A percentile compares a stretch with the other conserved stretches of the same genome.
phyloP scores from a whole-genome alignment of 2,888 invertebrate species.

The Catocala nupta region DNA sequence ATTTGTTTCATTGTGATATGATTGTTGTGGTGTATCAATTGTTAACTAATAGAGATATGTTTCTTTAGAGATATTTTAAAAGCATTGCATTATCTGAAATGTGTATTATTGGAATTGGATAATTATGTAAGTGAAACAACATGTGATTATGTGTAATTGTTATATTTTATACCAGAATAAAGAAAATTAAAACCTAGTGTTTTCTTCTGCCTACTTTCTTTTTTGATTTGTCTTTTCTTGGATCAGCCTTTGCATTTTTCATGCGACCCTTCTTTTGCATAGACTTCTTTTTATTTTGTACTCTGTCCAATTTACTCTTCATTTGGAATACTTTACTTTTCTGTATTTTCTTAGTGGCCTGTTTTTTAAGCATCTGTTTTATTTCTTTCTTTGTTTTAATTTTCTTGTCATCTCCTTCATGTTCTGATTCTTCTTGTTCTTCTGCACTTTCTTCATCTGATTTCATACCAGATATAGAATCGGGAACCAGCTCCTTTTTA shows the following conservation, averaged over 20 bases:
- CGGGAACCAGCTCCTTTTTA: constrained; percentile 52
- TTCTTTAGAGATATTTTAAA: no score
- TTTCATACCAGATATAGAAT: constrained; percentile 75
- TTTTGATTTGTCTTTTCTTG: constrained; percentile 77
- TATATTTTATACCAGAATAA: constrained; percentile 26
- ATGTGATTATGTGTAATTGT: constrained; percentile 33
- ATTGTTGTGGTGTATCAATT: background rate
- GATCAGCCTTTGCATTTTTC: constrained; percentile 55
- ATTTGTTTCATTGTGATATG: background rate
- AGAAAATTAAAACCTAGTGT: constrained; percentile 57
- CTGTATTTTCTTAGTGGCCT: constrained; percentile 91
- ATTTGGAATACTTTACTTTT: constrained; percentile 93
- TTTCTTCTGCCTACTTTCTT: constrained; percentile 74
- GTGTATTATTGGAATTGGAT: constrained; percentile 5
- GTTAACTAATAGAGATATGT: no score
- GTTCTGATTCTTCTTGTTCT: constrained; percentile 64
- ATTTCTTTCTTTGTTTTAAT: constrained; percentile 89
- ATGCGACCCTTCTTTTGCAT: constrained; percentile 73
- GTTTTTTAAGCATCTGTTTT: constrained; percentile 90
- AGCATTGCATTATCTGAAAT: background rate
- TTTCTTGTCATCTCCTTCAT: constrained; percentile 65
- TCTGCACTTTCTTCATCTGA: constrained; percentile 67
- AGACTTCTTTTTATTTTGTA: constrained; percentile 90
- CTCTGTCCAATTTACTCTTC: constrained; percentile 91
- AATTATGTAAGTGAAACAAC: constrained; percentile 33